Evolutionary conservation across 2,797 vertebrate genomes (phyloP), one percentile per base, ranked within the genome.

Genomic region (Fistularia commersonii): DNA sequence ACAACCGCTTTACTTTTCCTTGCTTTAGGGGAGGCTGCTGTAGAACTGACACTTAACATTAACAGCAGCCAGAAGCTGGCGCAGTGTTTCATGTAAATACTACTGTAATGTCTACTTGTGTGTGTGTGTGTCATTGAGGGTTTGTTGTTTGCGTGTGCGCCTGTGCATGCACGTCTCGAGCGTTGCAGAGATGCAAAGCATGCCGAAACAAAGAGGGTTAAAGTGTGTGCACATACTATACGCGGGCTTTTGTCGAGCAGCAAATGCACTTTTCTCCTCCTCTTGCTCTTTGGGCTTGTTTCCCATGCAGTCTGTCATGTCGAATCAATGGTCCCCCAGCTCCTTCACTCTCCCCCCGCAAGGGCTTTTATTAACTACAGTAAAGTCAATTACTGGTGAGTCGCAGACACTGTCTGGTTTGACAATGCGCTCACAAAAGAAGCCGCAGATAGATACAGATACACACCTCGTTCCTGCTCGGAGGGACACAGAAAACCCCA

Each of bases 151-250:
- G n/a, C n/a, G n/a, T n/a, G n/a, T n/a, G n/a, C n/a, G n/a, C n/a
- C n/a, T n/a, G n/a, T n/a, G n/a, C n/a, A n/a, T n/a, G n/a, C n/a
- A n/a, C n/a, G n/a, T n/a, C n/a, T n/a, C n/a, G 31, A 12, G 34
- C 39, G 57, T 48, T 3, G 8, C 50, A 35, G 46, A 57, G 61
- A 67, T 74, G 66, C 37, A 67, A 54, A 82, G 66, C 69, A 45
- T 42, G 55, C 61, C 45, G 55, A 65, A 60, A 73, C 78, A 68
- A 74, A 34, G 41, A 5, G 40, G 64, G 80, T 77, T 74, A 64
- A 80, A 81, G 71, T 80, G 72, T 74, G 73, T 61, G n/a, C 73
- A 68, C 61, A 64, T 51, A 63, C 61, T 72, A 12, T 79, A 75
- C 73, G 49, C 69, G 60, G 66, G 43, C 64, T 74, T 73, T 68